phyloP scores from a whole-genome alignment of 2,888 invertebrate genomes.

The Agrochola lychnidis region DNA sequence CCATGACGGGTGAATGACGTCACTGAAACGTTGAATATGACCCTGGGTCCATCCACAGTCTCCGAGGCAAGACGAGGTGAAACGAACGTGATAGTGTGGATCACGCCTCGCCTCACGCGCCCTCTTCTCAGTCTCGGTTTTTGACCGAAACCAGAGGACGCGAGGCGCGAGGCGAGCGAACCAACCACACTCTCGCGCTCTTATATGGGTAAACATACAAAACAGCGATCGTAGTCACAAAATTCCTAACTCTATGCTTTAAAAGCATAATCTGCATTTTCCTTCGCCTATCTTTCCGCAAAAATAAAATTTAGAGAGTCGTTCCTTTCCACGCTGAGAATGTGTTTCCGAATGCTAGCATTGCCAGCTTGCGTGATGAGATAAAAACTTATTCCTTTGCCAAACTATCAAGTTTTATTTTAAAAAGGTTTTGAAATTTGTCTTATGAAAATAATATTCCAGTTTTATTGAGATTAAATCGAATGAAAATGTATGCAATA shows the following conservation, averaged over 20 bases:
- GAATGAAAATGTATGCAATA: background rate
- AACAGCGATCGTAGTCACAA: too few relatives aligned
- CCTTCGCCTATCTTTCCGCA: background rate
- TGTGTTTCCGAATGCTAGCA: background rate
- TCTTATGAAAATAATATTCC: rapidly evolving
- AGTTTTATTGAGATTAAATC: background rate
- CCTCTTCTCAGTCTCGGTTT: too few relatives aligned
- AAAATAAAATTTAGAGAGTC: background rate
- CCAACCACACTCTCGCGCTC: too few relatives aligned
- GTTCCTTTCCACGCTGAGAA: slow-evolving; percentile 1
- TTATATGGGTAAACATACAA: too few relatives aligned
- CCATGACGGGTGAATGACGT: too few relatives aligned
- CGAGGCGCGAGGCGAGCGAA: too few relatives aligned
- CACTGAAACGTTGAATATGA: too few relatives aligned
- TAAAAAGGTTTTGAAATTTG: background rate
- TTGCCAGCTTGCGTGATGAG: background rate
- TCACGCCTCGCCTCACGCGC: too few relatives aligned
- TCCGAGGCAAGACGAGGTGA: too few relatives aligned
- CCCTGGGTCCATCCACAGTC: too few relatives aligned
- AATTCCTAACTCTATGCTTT: background rate
- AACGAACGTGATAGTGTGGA: too few relatives aligned
- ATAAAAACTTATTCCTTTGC: background rate
- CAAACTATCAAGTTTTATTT: background rate
- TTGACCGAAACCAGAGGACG: too few relatives aligned
- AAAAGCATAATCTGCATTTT: slow-evolving; percentile 3